A percentile compares a stretch with the other conserved stretches of the same genome.
phyloP scores from a whole-genome alignment of 1,140 invertebrate species.

The Cecropterus lyciades region DNA sequence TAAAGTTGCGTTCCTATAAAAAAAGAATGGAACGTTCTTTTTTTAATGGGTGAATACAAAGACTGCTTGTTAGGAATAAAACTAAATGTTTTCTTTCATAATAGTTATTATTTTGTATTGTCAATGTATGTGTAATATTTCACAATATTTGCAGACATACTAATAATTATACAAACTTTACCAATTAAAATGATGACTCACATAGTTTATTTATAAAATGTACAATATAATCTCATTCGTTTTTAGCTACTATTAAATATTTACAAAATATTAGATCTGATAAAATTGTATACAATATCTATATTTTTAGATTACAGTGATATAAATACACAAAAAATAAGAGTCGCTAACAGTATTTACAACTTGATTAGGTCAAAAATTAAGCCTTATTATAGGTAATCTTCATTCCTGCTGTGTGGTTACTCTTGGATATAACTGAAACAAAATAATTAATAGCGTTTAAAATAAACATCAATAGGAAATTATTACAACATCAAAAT shows the following conservation, averaged over 20 bases:
- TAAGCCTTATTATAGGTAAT: slow-evolving; percentile 49
- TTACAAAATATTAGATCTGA: slow-evolving; percentile 82
- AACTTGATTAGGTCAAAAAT: slow-evolving; percentile 64
- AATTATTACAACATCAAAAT: too few species aligned
- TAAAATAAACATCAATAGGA: too few species aligned
- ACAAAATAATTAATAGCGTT: slow-evolving; percentile 45
- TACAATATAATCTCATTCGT: slow-evolving; percentile 83
- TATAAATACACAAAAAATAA: slow-evolving; percentile 83
- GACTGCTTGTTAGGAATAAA: not conserved
- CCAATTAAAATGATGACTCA: slow-evolving; percentile 77
- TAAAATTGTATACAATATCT: slow-evolving; percentile 81
- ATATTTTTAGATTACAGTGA: slow-evolving; percentile 75
- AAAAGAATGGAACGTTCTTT: too few species aligned
- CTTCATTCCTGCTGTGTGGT: slow-evolving; percentile 73
- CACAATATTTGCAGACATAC: slow-evolving; percentile 78
- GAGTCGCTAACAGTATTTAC: slow-evolving; percentile 73
- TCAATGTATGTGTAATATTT: slow-evolving; percentile 80
- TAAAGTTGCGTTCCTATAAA: too few species aligned
- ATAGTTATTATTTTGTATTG: slow-evolving; percentile 78
- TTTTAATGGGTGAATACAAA: too few species aligned
- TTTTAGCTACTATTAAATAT: slow-evolving; percentile 79
- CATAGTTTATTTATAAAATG: slow-evolving; percentile 78
- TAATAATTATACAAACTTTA: slow-evolving; percentile 78
- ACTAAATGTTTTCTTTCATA: slow-evolving; percentile 15
- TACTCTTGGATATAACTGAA: slow-evolving; percentile 81